Base-by-base conservation (phyloP, 2,113 vertebrate species). In the Megaceryle torquata region DNA sequence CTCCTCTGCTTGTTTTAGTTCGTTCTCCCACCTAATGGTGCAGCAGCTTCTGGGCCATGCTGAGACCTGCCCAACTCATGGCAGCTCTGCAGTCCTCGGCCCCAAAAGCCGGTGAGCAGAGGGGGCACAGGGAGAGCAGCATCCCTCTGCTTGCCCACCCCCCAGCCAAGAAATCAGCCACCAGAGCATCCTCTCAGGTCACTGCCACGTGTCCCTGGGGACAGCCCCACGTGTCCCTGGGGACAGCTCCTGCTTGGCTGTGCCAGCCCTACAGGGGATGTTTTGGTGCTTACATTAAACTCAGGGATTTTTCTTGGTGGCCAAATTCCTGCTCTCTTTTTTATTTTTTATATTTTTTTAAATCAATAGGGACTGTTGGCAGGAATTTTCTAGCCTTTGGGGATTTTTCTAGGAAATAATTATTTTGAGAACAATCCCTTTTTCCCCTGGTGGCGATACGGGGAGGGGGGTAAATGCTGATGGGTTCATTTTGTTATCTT, bases 251-350 rank as follows among this genome's bases (percentile, higher is more conserved):
- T 24, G 10, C 1, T 1, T 28, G 44, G 25, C 51, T 8, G 18
- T 43, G 68, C 22, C 4, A 1, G 33, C 11, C 26, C 54, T 1
- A 5, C 17, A 11, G 31, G 10, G 53, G 3, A 2, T 22, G 11
- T 46, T 46, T n/a, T 2, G 1, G 33, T 65, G 20, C 21, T 65
- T 20, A 59, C 8, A 3, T 29, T 31, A 54, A 67, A 60, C 2
- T 15, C 39, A 13, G 29, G 15, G 59, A 29, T 86, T 82, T 71
- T 43, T 31, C 46, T 33, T 25, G 9, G n/a, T 0, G 0, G 22
- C 3, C 51, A 43, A 35, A 53, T 53, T 76, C 50, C 63, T 46
- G 25, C 18, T n/a, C 2, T 18, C 20, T 22, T 46, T 19, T 37
- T 14, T 31, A 16, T 13, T 54, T 29, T 33, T 4, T 35, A 13